phyloP scores from a whole-genome alignment of 2,888 invertebrate genomes.

The Cataglyphis rosenhaueri region DNA sequence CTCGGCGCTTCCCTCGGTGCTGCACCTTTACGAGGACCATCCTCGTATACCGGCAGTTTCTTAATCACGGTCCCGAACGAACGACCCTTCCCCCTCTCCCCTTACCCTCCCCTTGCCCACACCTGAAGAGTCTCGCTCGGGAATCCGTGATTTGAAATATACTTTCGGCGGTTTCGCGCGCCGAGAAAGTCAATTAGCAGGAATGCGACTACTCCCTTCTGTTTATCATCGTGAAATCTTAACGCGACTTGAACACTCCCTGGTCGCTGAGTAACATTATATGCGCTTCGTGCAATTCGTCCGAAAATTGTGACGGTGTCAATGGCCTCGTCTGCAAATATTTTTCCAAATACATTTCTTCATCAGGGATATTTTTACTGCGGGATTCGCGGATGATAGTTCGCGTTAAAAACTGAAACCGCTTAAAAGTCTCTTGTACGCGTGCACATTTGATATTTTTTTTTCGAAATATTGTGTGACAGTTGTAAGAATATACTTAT shows the following conservation, averaged over 20 bases:
- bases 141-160: constrained; percentile 60
- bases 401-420: neutral
- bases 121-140: constrained; percentile 11
- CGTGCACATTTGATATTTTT: neutral
- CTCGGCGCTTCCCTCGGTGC: constrained; percentile 63
- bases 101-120: too few relatives aligned
- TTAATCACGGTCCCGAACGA: constrained; percentile 69
- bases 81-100: constrained; percentile 46
- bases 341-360: constrained; percentile 18
- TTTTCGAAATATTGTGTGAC: neutral
- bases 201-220: constrained; percentile 41
- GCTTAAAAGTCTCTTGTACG: neutral
- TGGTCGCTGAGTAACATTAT: constrained; percentile 1
- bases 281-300: constrained; percentile 26
- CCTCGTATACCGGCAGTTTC: constrained; percentile 67
- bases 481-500: neutral
- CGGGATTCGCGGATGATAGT: neutral
- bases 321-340: constrained; percentile 46
- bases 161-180: constrained; percentile 49
- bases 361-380: constrained; percentile 18
- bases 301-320: constrained; percentile 22
- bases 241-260: neutral
- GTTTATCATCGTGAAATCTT: constrained; percentile 35
- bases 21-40: constrained; percentile 68
- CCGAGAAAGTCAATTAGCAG: constrained; percentile 61